Base-by-base conservation (phyloP, 2,888 invertebrate species). In the Drosophila borborema region DNA sequence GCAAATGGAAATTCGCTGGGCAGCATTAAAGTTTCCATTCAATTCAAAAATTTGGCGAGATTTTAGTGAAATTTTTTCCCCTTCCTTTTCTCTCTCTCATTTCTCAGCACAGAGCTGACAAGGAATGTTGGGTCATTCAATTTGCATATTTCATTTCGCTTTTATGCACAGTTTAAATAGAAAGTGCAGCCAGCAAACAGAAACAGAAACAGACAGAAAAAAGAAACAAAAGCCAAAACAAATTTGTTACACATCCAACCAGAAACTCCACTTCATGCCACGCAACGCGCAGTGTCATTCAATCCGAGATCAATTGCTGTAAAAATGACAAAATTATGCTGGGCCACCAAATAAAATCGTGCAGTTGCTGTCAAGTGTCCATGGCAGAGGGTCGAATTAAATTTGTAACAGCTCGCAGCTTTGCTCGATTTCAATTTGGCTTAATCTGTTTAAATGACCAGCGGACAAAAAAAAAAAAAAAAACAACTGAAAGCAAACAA, bases 251-350 rank as follows among this genome's bases (percentile, higher is more conserved):
- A 41, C 31, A 34, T 2, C 10, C 49, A 51, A 51, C n/a, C 34
- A 51, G 34, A 10, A 59, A 46, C 46, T 41, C 20, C 20, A 16
- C 53, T 28, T 1, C 28, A 6, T 6, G 28, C 28, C 28, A n/a
- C 28, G 48, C 67, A 58, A 34, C 69, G 71, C 74, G 66, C 74
- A 66, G 28, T 74, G 86, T 74, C 86, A 87, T 83, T 81, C 88
- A 88, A 86, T 86, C 80, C 81, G 76, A 88, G 88, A 86, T 86
- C 86, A 86, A 86, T 86, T 88, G 86, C 86, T 86, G 88, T 83
- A 88, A 88, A 87, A 86, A 86, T 83, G 86, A 75, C 83, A 86
- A 88, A 86, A 88, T 86, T 88, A 86, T 86, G 80, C 86, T 78
- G 65, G 59, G 38, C 48, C 65, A 60, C 38, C 31, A 46, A 64